Percentiles rank a stretch among this genome's conserved stretches.
These are phyloP conservation scores for Acleris holmiana DNA, from an alignment of 2,888 invertebrate species.

Conservation along the genomic window DNA sequence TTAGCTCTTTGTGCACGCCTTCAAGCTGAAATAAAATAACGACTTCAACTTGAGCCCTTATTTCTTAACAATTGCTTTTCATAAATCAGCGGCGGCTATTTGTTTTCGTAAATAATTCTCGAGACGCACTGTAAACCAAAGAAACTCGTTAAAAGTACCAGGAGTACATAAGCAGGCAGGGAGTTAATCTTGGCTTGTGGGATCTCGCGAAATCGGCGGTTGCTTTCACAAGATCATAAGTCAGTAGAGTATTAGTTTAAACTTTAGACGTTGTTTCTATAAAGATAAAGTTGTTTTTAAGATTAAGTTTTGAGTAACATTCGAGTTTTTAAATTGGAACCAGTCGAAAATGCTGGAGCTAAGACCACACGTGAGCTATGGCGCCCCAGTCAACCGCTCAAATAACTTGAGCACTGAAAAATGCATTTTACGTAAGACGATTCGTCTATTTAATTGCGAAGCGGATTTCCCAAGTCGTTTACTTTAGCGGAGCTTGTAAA, in stretches of 20 bases:
- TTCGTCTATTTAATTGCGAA: constrained; percentile 37
- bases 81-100: constrained; percentile 28
- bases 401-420: constrained; percentile 47
- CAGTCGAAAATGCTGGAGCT: constrained; percentile 29
- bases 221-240: too few relatives aligned
- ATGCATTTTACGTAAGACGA: constrained; percentile 44
- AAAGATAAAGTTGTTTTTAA: too few relatives aligned
- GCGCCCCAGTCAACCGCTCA: constrained; percentile 41
- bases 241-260: too few relatives aligned
- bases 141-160: constrained; percentile 37
- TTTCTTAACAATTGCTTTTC: constrained; percentile 32
- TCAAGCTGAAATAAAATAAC: constrained; percentile 24
- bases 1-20: constrained; percentile 18
- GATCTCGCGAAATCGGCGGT: constrained; percentile 5
- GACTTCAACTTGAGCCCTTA: constrained; percentile 22
- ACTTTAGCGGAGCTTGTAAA: constrained; percentile 36
- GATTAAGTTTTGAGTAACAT: too few relatives aligned
- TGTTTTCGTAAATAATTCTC: constrained; percentile 31
- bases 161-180: constrained; percentile 24
- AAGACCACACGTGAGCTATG: constrained; percentile 47
- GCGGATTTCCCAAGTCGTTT: constrained; percentile 36
- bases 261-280: too few relatives aligned
- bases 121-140: constrained; percentile 29
- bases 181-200: constrained; percentile 29
- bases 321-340: too few relatives aligned